phyloP scores from a whole-genome alignment of 37 sponge, comb jelly and placozoan genomes.

The Hormiphora californensis region DNA sequence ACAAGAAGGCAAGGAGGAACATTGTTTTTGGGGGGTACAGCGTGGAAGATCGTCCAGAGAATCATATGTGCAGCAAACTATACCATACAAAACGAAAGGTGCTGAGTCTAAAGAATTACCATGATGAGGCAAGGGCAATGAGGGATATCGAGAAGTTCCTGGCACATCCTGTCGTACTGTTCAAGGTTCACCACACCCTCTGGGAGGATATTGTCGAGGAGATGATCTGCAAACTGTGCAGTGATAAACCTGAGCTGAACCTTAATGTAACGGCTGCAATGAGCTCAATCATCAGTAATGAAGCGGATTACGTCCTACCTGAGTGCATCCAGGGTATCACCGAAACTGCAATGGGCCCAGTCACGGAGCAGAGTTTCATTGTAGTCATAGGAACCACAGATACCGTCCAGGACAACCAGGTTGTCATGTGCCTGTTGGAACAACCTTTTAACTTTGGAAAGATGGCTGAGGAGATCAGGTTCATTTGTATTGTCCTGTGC shows the following conservation, averaged over 20 bases:
- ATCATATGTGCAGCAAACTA: conserved; percentile 9
- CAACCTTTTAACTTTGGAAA: conserved; percentile 48
- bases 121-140: conserved; percentile 50
- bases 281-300: conserved; percentile 48
- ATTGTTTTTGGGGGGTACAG: no score
- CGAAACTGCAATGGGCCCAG: neutral
- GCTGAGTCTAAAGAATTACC: conserved; percentile 35
- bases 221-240: neutral
- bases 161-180: conserved; percentile 19
- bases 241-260: conserved; percentile 28
- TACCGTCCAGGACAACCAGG: conserved; percentile 23
- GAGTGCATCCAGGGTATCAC: conserved; percentile 51
- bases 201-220: conserved; percentile 54
- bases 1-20: no score
- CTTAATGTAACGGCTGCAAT: neutral
- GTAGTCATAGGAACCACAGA: conserved; percentile 42
- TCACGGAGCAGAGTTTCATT: conserved; percentile 45
- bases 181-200: conserved; percentile 49
- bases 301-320: conserved; percentile 13
- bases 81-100: conserved; percentile 33
- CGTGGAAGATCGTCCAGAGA: no score
- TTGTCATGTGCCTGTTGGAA: conserved; percentile 29
- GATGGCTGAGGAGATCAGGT: conserved; percentile 40
- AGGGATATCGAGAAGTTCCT: conserved; percentile 53
- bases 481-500: conserved; percentile 22